Evolutionary conservation across 2,113 vertebrate genomes (phyloP), one percentile per base, ranked within the genome.

Genomic region (Bungarus multicinctus): DNA sequence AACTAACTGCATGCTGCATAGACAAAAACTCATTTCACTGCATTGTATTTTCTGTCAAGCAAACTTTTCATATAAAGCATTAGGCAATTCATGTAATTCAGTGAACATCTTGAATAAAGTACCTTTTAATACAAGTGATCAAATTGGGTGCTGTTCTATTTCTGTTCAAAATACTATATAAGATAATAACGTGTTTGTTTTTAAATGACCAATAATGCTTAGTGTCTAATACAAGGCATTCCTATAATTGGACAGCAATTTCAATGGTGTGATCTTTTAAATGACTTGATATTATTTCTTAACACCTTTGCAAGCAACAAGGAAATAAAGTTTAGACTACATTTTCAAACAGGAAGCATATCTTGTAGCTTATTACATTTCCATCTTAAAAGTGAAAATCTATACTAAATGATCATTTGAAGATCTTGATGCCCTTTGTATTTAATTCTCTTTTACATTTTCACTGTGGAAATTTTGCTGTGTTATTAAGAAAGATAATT

Each of bases 11-110:
- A 54, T 92, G 92, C 6, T 18, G 11, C 39, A 55, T 89, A n/a
- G 94, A 3, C 74, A 86, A 90, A 88, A 95, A 45, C 60, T 91
- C 23, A 96, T 94, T 90, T 60, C 23, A 87, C 45, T 96, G 11
- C 53, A 87, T 89, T 3, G 27, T 85, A 54, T 92, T 88, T 92
- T 94, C 54, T 91, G 89, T 90, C 94, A 90, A 60, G 85, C 92
- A 93, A 96, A 96, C 93, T 96, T 97, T 96, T 94, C 90, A 93
- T 95, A 96, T n/a, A 87, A 91, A 95, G 74, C 93, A 89, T 88
- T 54, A 20, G 1, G 91, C 53, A 95, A 95, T 95, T 89, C 89
- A 94, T 89, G 74, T 95, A 92, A 96, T 96, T 95, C 94, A 89
- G 85, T 95, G 58, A 96, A 27, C 54, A 93, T 92, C 60, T 60